Evolutionary conservation across 2,797 vertebrate species (phyloP).

Genomic region (Pangasius krempfi): DNA sequence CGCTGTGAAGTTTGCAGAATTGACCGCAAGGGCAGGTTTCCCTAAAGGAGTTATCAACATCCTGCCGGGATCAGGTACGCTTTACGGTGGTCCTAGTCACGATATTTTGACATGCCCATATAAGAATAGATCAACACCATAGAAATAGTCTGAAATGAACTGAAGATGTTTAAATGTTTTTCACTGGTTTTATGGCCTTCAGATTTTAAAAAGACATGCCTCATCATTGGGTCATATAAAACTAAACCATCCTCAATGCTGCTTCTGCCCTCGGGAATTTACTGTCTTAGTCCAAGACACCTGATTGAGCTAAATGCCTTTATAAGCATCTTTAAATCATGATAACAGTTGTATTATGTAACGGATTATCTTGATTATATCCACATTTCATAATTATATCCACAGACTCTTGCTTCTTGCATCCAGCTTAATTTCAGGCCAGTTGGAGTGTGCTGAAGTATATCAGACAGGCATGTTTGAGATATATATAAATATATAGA

Average conservation of each 20-base stretch:
- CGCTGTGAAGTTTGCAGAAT: conserved; percentile 85
- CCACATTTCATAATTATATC: not conserved
- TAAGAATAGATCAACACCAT: not conserved
- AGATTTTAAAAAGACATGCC: not conserved
- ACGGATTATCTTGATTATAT: not conserved
- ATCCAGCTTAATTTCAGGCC: not conserved
- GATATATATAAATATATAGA: too few species aligned
- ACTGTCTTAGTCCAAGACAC: not conserved
- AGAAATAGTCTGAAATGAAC: not conserved
- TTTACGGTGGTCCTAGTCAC: not conserved
- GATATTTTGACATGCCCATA: not conserved
- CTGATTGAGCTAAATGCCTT: not conserved
- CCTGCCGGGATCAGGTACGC: conserved; percentile 82
- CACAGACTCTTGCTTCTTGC: not conserved
- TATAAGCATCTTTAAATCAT: not conserved
- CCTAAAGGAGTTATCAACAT: conserved; percentile 87
- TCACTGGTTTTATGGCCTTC: not conserved
- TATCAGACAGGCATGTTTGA: not conserved
- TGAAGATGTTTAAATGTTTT: not conserved
- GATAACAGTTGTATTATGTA: not conserved
- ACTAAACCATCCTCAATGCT: not conserved
- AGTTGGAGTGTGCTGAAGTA: not conserved
- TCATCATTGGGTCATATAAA: not conserved
- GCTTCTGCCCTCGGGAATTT: not conserved
- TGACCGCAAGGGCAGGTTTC: conserved; percentile 80